phyloP scores from a whole-genome alignment of 2,888 invertebrate genomes.

The Harpalus rufipes region DNA sequence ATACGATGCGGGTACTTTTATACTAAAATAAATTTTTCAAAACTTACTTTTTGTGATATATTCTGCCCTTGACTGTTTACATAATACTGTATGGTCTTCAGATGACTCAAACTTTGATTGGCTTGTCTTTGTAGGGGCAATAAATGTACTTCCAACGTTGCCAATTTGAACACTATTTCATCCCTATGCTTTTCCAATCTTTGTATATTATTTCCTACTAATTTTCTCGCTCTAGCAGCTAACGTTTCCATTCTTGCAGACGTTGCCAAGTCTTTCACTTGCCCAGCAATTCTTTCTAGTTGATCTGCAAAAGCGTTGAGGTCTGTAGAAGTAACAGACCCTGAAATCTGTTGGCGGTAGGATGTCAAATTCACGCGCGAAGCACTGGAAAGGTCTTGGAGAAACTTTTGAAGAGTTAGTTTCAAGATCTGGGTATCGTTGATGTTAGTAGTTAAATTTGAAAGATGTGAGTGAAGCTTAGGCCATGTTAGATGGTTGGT shows the following conservation, averaged over 20 bases:
- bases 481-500: conserved; percentile 84
- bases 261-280: conserved; percentile 85
- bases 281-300: conserved; percentile 82
- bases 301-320: conserved; percentile 83
- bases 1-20: too few relatives aligned
- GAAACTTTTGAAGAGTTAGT: conserved; percentile 79
- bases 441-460: conserved; percentile 79
- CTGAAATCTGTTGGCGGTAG: conserved; percentile 80
- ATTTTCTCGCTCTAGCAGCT: conserved; percentile 82
- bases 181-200: conserved; percentile 85
- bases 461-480: conserved; percentile 80
- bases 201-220: conserved; percentile 83
- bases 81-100: conserved; percentile 88
- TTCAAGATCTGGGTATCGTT: conserved; percentile 81
- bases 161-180: conserved; percentile 86
- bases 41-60: conserved; percentile 84
- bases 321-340: conserved; percentile 82
- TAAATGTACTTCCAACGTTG: conserved; percentile 86
- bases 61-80: conserved; percentile 85
- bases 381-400: conserved; percentile 80
- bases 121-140: conserved; percentile 85
- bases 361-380: conserved; percentile 81
- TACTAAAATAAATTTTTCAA: background rate
- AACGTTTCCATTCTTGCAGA: conserved; percentile 87
- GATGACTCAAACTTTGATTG: conserved; percentile 86